Evolutionary conservation across 2,888 invertebrate genomes (phyloP), one percentile per base, ranked within the genome.

Genomic region (Diloba caeruleocephala): DNA sequence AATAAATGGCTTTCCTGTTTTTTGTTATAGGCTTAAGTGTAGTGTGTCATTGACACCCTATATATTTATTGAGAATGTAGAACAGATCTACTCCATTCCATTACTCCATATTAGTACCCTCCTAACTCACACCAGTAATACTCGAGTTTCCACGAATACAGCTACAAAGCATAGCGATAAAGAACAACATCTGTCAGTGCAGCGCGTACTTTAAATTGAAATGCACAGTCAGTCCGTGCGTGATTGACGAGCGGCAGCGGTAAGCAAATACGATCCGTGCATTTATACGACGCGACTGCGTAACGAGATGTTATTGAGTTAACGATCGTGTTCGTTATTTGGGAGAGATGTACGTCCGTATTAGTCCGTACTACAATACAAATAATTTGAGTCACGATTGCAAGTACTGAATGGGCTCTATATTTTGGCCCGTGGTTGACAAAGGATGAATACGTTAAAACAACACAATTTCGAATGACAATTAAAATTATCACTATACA

Each of bases 221-320:
- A 90, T 90, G 92, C 92, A 87, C 85, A 92, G 92, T 92, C 92
- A 92, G 91, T 84, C 69, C 74, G 69, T 72, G 82, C 85, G 90
- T 92, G 92, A 92, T 92, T 92, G 92, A 92, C 92, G 92, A 92
- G 88, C 88, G 86, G 78, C 79, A 86, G 84, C 84, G 84, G 90
- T 86, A 85, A 87, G 89, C 91, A 91, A 91, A 90, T 89, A 90
- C 85, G 82, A 78, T 67, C 70, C 74, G 71, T 52, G 44, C 75
- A 44, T 81, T 90, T 85, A 87, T 77, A 85, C 55, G 56, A 39
- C 52, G 78, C 86, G 84, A 81, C 54, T 43, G 10, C 55, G 49
- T 50, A 28, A 68, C 55, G 69, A 48, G 29, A 26, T 38, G 39
- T 60, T 66, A 66, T 62, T 37, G 32, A 60, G 46, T 53, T 60